Evolutionary conservation across 2,888 invertebrate species (phyloP).

Genomic region (Eucera pruinosa): DNA sequence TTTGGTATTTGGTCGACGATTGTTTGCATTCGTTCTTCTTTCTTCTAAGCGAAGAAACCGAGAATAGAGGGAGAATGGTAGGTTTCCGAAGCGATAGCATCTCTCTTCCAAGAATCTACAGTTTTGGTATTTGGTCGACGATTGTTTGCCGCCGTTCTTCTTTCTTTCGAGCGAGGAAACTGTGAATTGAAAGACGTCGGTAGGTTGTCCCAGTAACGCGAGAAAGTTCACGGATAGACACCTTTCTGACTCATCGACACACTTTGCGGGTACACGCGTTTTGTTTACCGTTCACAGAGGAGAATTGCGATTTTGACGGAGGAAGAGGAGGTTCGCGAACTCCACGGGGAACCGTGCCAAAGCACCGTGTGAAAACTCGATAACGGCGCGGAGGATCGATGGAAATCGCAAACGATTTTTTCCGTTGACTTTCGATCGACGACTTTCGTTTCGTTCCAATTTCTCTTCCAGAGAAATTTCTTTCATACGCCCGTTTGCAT

Average conservation of each 20-base stretch:
- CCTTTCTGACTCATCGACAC: conserved; percentile 54
- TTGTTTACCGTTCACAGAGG: conserved; percentile 2
- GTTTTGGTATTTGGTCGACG: too few species aligned
- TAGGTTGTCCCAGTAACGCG: conserved; percentile 63
- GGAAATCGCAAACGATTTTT: conserved; percentile 60
- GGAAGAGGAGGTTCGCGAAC: conserved; percentile 10
- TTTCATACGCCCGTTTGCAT: conserved; percentile 8
- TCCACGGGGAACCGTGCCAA: conserved; percentile 29
- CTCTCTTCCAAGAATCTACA: too few species aligned
- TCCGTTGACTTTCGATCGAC: conserved; percentile 67
- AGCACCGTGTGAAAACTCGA: conserved; percentile 1
- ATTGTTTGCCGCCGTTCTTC: too few species aligned
- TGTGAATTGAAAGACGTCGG: conserved; percentile 18
- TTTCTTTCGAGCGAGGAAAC: not conserved
- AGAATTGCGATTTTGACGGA: not conserved
- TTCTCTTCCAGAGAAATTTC: conserved; percentile 61
- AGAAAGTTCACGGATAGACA: conserved; percentile 75
- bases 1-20: too few species aligned
- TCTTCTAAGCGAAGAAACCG: too few species aligned
- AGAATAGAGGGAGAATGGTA: too few species aligned
- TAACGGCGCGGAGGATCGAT: conserved; percentile 16
- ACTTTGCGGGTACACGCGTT: conserved; percentile 54
- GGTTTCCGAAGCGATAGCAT: too few species aligned
- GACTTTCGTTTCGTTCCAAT: conserved; percentile 69
- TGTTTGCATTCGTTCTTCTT: too few species aligned